Evolutionary conservation across 1,140 invertebrate genomes (phyloP).

Genomic region (Brachystomella parvula): DNA sequence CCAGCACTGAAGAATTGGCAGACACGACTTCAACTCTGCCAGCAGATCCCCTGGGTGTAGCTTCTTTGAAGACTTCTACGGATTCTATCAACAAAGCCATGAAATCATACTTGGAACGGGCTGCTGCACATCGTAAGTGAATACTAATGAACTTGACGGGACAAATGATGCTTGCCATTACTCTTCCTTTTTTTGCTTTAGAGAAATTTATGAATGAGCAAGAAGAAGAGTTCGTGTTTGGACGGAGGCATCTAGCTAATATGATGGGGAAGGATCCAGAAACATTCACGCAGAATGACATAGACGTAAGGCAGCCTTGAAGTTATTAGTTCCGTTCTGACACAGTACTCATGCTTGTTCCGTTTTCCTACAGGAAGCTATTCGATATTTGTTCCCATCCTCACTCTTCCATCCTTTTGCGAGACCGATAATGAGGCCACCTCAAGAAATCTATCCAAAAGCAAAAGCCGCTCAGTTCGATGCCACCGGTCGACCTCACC

Average conservation of each 20-base stretch:
- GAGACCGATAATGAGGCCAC: conserved; percentile 75
- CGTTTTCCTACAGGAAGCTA: conserved; percentile 59
- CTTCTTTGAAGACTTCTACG: conserved; percentile 31
- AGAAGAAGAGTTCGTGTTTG: conserved; percentile 74
- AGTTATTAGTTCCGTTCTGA: not conserved
- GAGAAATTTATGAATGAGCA: conserved; percentile 79
- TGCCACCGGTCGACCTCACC: conserved; percentile 71
- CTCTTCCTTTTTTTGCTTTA: conserved; percentile 39
- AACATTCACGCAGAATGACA: conserved; percentile 74
- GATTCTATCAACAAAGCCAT: conserved; percentile 73
- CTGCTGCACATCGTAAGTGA: conserved; percentile 59
- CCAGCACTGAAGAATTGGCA: not conserved
- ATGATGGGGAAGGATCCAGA: conserved; percentile 94
- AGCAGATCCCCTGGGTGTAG: not conserved
- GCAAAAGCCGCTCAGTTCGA: conserved; percentile 86
- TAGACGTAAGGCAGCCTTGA: conserved; percentile 58
- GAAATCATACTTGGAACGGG: conserved; percentile 73
- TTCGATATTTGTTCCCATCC: conserved; percentile 85
- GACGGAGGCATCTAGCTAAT: conserved; percentile 90
- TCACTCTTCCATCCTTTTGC: conserved; percentile 73
- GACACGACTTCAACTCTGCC: not conserved
- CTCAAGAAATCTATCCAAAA: conserved; percentile 73
- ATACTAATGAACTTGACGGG: not conserved
- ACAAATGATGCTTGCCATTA: not conserved
- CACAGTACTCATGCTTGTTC: conserved; percentile 25